These are phyloP conservation scores for Tragulus kanchil DNA, from an alignment of 2,113 vertebrate genomes.

Conservation along the genomic window DNA sequence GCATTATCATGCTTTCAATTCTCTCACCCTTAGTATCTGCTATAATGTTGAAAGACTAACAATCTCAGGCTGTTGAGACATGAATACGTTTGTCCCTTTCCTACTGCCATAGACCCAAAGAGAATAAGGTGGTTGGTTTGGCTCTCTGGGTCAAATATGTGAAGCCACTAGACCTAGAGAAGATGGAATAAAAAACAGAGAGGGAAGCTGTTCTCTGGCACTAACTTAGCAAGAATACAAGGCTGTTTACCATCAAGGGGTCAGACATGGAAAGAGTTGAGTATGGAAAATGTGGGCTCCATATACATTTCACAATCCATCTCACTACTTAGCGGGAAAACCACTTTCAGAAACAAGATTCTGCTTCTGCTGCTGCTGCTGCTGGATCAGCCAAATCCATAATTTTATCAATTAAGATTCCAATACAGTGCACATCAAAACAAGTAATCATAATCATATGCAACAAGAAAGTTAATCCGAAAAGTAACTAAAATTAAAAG, in stretches of 20 bases:
- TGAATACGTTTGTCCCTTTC: background rate
- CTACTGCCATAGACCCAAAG: background rate
- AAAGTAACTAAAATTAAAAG: background rate
- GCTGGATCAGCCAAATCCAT: background rate
- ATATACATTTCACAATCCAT: background rate
- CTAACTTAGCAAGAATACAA: background rate
- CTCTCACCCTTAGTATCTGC: background rate
- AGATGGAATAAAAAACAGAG: background rate
- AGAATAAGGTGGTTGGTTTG: background rate
- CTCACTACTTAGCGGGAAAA: background rate
- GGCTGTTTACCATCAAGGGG: background rate
- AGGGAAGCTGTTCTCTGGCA: background rate
- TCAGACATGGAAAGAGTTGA: background rate
- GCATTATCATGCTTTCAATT: background rate
- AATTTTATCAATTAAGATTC: background rate
- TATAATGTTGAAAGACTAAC: background rate
- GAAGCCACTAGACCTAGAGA: background rate
- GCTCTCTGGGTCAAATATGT: background rate
- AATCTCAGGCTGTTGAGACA: background rate
- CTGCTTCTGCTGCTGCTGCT: background rate
- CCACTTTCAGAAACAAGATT: slow-evolving; percentile 35
- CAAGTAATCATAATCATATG: background rate
- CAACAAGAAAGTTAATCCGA: background rate
- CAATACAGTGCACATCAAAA: background rate
- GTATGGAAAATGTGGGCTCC: background rate